A percentile compares a stretch with the other conserved stretches of the same genome.
Evolutionary conservation across 2,113 vertebrate species (phyloP).

Genomic region (Xiphophorus couchianus): DNA sequence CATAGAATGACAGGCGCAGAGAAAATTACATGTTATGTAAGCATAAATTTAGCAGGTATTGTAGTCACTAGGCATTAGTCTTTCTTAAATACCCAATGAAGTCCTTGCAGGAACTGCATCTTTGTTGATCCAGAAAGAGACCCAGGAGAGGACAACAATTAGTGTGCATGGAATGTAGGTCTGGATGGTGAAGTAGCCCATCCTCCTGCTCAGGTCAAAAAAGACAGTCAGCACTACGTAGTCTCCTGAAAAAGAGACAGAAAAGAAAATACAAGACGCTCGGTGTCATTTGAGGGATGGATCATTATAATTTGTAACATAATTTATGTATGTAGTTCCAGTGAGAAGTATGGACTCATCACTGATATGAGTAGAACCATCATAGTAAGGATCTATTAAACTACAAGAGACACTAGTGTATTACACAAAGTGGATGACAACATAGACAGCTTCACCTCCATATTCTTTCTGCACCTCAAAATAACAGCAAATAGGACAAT

Average conservation of each 20-base stretch:
- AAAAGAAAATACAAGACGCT: background rate
- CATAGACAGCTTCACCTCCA: background rate
- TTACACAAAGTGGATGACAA: background rate
- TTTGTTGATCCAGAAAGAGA: constrained; percentile 99
- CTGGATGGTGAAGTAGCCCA: constrained; percentile 99
- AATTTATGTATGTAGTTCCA: no score
- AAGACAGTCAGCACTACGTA: constrained; percentile 97
- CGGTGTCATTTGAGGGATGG: background rate
- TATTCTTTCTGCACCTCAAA: background rate
- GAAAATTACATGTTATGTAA: background rate
- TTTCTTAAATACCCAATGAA: constrained; percentile 87
- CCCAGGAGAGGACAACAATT: constrained; percentile 97
- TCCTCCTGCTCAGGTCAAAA: constrained; percentile 97
- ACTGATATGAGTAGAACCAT: background rate
- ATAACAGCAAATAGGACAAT: background rate
- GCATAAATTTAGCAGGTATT: background rate
- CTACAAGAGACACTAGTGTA: background rate
- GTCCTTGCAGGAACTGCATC: constrained; percentile 97
- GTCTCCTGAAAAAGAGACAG: constrained; percentile 82
- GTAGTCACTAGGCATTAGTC: background rate
- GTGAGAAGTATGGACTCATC: no score
- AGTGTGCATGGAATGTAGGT: constrained; percentile 99
- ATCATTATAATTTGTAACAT: background rate
- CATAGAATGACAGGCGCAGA: background rate
- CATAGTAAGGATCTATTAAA: background rate